These are phyloP conservation scores for Drosophila mettleri DNA, from an alignment of 2,888 invertebrate genomes.

Conservation along the genomic window DNA sequence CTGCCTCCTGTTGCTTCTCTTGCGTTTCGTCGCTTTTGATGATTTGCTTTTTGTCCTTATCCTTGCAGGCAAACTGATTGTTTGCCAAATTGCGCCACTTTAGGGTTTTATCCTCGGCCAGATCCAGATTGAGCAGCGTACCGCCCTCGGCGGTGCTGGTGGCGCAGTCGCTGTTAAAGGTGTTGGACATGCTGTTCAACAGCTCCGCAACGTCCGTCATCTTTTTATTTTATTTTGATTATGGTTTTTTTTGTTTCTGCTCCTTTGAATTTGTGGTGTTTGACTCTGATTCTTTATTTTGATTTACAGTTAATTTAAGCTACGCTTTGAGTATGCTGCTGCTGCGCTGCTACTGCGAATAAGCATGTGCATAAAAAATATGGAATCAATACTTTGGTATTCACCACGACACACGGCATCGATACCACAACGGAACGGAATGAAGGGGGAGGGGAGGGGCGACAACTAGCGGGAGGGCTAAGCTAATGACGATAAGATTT, in stretches of 20 bases:
- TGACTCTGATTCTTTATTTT: slow-evolving; percentile 18
- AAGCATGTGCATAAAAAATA: slow-evolving; percentile 27
- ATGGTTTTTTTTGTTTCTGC: neutral
- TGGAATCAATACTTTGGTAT: slow-evolving; percentile 47
- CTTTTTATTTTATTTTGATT: slow-evolving; percentile 24
- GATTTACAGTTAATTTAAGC: slow-evolving; percentile 37
- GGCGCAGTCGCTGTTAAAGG: slow-evolving; percentile 83
- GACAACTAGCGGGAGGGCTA: slow-evolving; percentile 3
- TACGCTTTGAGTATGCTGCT: slow-evolving; percentile 27
- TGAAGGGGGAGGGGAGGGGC: neutral
- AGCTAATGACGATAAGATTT: slow-evolving; percentile 47
- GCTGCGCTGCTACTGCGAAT: slow-evolving; percentile 37
- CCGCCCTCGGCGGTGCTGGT: slow-evolving; percentile 78
- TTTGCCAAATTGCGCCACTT: slow-evolving; percentile 85
- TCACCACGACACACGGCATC: slow-evolving; percentile 44
- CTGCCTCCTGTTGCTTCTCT: slow-evolving; percentile 46
- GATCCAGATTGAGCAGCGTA: slow-evolving; percentile 75
- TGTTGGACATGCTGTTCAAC: slow-evolving; percentile 83
- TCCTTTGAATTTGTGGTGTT: slow-evolving; percentile 17
- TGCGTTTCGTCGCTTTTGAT: slow-evolving; percentile 14
- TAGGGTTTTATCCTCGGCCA: slow-evolving; percentile 84
- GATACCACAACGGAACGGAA: slow-evolving; percentile 13
- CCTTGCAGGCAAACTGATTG: slow-evolving; percentile 84
- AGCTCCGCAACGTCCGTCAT: slow-evolving; percentile 84
- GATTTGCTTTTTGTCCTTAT: slow-evolving; percentile 72